These are phyloP conservation scores for Leptodactylus fuscus DNA, from an alignment of 2,113 vertebrate species.

Conservation along the genomic window DNA sequence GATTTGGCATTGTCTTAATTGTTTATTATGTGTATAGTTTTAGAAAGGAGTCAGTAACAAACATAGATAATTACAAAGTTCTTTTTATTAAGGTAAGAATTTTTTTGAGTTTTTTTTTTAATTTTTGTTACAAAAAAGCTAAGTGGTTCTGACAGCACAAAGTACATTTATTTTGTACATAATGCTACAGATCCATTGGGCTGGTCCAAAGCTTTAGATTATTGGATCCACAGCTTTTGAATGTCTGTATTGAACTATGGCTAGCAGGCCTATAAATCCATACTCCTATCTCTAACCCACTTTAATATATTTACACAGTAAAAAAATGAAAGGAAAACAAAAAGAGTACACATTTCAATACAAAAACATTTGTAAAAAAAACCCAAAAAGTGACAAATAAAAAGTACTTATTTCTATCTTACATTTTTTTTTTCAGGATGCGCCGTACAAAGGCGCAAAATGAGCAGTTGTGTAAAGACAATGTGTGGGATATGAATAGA, in stretches of 20 bases:
- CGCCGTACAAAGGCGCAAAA: conserved; percentile 72
- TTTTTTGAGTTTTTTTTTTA: conserved; percentile 82
- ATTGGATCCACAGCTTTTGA: conserved; percentile 74
- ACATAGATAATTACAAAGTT: conserved; percentile 80
- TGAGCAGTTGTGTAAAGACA: conserved; percentile 68
- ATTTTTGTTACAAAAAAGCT: conserved; percentile 93
- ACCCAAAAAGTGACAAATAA: conserved; percentile 70
- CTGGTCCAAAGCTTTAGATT: conserved; percentile 74
- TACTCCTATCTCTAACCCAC: conserved; percentile 85
- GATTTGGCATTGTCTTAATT: no score
- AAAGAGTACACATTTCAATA: conserved; percentile 80
- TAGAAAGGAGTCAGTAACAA: conserved; percentile 56
- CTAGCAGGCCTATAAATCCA: conserved; percentile 74
- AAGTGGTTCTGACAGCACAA: conserved; percentile 87
- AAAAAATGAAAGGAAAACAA: conserved; percentile 70
- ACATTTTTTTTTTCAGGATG: conserved; percentile 74
- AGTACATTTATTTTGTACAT: conserved; percentile 76
- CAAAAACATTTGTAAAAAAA: conserved; percentile 70
- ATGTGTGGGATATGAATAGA: conserved; percentile 73
- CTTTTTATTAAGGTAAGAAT: conserved; percentile 99
- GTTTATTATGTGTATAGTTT: not conserved
- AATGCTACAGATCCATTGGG: conserved; percentile 74
- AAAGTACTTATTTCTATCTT: conserved; percentile 75
- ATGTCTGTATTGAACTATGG: conserved; percentile 77
- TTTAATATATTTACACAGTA: conserved; percentile 91